Percentiles rank a stretch among this genome's conserved stretches.
Conservation (phyloP, 2,888 invertebrate genomes). For the Zhengitettix transpicula region DNA sequence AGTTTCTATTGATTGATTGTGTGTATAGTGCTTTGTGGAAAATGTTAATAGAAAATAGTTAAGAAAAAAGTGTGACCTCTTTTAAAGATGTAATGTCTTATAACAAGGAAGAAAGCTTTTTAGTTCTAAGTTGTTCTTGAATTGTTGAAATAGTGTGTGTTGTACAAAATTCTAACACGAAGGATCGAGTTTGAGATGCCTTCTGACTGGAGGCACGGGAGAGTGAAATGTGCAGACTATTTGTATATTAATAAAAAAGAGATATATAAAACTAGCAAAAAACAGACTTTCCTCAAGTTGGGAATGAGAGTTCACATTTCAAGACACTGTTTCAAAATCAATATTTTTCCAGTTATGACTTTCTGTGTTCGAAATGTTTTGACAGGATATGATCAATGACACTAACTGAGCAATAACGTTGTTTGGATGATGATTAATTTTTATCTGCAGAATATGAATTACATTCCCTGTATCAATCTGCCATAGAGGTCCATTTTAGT, state of each 20-base stretch:
- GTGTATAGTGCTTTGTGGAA: no score
- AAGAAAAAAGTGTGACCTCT: no score
- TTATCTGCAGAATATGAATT: constrained; percentile 13
- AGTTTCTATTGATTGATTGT: no score
- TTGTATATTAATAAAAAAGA: not conserved
- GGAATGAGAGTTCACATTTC: not conserved
- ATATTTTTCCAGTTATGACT: not conserved
- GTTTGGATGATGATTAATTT: constrained; percentile 3
- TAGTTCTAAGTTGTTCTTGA: no score
- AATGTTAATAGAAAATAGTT: no score
- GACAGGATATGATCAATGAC: no score
- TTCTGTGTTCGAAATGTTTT: not conserved
- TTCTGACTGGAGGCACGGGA: not conserved
- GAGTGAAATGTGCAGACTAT: not conserved
- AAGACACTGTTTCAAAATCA: not conserved
- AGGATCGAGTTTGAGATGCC: not conserved
- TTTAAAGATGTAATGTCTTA: no score
- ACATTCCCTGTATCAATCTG: not conserved
- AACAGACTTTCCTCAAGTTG: not conserved
- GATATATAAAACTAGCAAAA: not conserved
- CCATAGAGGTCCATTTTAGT: not conserved
- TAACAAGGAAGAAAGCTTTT: no score
- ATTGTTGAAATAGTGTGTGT: not conserved
- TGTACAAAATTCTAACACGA: no score
- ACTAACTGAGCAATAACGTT: no score